Evolutionary conservation across 2,797 vertebrate species (phyloP), one percentile per base, ranked within the genome.

Genomic region (Siniperca scherzeri): DNA sequence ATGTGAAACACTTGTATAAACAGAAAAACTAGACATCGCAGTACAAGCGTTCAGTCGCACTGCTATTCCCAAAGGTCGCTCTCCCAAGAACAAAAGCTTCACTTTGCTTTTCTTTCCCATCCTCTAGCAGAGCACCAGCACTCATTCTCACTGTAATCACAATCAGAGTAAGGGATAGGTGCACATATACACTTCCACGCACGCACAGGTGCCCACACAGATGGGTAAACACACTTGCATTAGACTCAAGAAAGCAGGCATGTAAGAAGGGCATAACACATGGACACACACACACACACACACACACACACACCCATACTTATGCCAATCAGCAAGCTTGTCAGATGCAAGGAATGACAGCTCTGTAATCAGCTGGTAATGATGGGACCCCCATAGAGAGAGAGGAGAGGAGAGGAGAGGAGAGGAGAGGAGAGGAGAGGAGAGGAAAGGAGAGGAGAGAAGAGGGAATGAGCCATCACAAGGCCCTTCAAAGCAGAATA

Each of bases 331-430:
- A 93, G 74, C 40, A 19, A 67, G 77, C 74, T 85, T 89, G 87
- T 90, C 87, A 88, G 69, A 78, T 30, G 68, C 44, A 50, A 60
- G 70, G 69, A 85, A 65, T 86, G 92, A 90, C 92, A 91, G 92
- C 78, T 89, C 89, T 91, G 89, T 91, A 93, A 94, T 94, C 93
- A 94, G 88, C 73, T 89, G 87, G 90, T 90, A 92, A 91, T 91
- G 84, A 92, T 72, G 74, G 85, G 80, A 81, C 72, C 75, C 84
- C 87, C 40, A 59, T 9, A 73, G 83, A 79, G 73, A 70, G 53
- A n/a, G 52, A 9, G 65, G 40, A 53, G 59, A 50, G 56, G 59
- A 64, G 55, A 67, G 67, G 71, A 75, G 70, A 67, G 40, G 71
- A 50, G 68, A 25, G 17, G 40, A 69, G 48, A 70, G 48, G 22